Evolutionary conservation across 2,113 vertebrate genomes (phyloP), one percentile per base, ranked within the genome.

Genomic region (Oxyruncus cristatus): DNA sequence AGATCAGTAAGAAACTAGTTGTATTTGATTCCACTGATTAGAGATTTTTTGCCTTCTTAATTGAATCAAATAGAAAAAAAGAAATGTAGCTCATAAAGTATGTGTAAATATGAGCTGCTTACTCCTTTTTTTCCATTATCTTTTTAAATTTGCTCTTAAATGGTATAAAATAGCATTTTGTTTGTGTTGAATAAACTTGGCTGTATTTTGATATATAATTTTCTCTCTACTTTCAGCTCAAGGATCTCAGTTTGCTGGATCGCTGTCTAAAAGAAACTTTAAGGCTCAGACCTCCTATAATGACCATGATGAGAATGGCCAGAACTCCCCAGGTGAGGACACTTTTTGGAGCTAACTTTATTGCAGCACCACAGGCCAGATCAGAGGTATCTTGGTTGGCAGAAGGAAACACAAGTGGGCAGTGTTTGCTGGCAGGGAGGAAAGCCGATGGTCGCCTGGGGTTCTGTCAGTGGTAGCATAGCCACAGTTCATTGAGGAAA

Each of bases 231-330:
- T 93, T 90, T 78, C 97, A 99, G 99, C 97, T 99, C 63, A 99
- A 99, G 92, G 99, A 99, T 79, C 97, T 99, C 63, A 98, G 72
- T 95, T 88, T 99, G 92, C 93, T 99, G 97, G 99, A 99, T 85
- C 98, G 98, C 88, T 99, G 99, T 85, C 97, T 99, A 63, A 99
- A 99, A 97, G 99, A 99, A 97, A 99, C 99, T 7, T 97, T 99
- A 65, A 98, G 99, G 90, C 98, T 99, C 44, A 98, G 99, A 46
- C 99, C 99, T 18, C 99, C 99, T 22, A 99, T 99, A 92, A 99
- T 99, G 99, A 99, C 99, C 50, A 99, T 99, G 98, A 99, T 99
- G 99, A 99, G 99, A 93, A 98, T 99, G 99, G 99, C 98, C 71
- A 98, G 62, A 96, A 98, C 99, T n/a, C 98, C 98, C 52, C 99